A percentile compares a stretch with the other conserved stretches of the same genome.
These are phyloP conservation scores for Falco naumanni DNA, from an alignment of 2,797 vertebrate genomes.

Conservation along the genomic window DNA sequence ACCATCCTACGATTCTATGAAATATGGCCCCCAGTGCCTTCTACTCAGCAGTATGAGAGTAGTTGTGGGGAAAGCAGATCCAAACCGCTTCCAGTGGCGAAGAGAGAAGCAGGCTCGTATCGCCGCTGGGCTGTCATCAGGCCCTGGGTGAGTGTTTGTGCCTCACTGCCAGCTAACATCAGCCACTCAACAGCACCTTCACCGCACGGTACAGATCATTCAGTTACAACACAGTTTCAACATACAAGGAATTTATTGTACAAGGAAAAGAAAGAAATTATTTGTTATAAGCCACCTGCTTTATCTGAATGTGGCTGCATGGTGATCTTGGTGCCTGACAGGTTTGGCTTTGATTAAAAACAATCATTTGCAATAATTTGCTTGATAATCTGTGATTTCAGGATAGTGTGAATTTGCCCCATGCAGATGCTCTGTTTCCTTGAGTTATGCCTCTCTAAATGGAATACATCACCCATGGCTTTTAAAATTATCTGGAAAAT, in stretches of 20 bases:
- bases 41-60: not conserved
- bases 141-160: not conserved
- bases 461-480: not conserved
- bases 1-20: not conserved
- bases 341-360: not conserved
- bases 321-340: not conserved
- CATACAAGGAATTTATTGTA: not conserved
- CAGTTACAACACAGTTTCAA: not conserved
- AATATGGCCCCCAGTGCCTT: not conserved
- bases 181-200: not conserved
- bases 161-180: not conserved
- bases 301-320: not conserved
- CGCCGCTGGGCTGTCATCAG: not conserved
- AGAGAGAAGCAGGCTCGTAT: not conserved
- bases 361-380: not conserved
- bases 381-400: not conserved
- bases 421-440: not conserved
- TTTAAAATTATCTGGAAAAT: not conserved
- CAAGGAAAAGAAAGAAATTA: not conserved
- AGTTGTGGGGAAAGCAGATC: not conserved
- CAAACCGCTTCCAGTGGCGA: not conserved
- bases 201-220: not conserved
- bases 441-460: not conserved
- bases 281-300: not conserved
- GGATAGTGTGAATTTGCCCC: not conserved